A percentile compares a stretch with the other conserved stretches of the same genome.
These are phyloP conservation scores for Garra rufa DNA, from an alignment of 2,113 vertebrate genomes.

Conservation along the genomic window DNA sequence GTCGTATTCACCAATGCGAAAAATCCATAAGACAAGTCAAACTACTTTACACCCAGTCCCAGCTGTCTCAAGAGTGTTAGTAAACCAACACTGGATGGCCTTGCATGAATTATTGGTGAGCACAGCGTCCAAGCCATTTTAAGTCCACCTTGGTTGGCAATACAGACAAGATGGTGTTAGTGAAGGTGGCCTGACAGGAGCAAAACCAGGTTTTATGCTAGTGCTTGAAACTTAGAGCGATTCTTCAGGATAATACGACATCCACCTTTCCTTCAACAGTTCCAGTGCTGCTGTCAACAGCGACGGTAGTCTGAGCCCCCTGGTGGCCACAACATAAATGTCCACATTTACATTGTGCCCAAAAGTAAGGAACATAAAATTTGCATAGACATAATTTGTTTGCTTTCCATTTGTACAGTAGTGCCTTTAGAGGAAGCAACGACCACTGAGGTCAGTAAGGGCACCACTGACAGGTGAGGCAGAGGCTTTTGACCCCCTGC, in stretches of 20 bases:
- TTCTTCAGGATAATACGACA: not conserved
- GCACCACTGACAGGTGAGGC: slow-evolving; percentile 23
- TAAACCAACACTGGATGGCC: not conserved
- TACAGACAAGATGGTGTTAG: not conserved
- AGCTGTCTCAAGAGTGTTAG: not conserved
- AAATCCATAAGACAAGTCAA: slow-evolving; percentile 48
- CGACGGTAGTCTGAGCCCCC: not conserved
- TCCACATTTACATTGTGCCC: not conserved
- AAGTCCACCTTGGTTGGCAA: slow-evolving; percentile 17
- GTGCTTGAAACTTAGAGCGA: not conserved
- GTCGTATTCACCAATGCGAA: not conserved
- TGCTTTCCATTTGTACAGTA: slow-evolving; percentile 28
- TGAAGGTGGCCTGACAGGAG: not conserved
- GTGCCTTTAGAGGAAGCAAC: slow-evolving; percentile 24
- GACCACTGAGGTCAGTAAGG: not conserved
- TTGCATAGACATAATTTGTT: slow-evolving; percentile 74
- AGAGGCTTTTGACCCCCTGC: not conserved
- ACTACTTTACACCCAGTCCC: not conserved
- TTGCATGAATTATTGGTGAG: not conserved
- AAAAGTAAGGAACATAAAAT: slow-evolving; percentile 17
- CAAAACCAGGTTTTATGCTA: slow-evolving; percentile 14
- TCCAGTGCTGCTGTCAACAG: not conserved
- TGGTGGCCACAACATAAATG: not conserved
- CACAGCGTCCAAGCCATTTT: not conserved
- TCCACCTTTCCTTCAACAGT: not conserved